Base-by-base conservation (phyloP, 2,888 invertebrate genomes). In the Amphimallon solstitiale region DNA sequence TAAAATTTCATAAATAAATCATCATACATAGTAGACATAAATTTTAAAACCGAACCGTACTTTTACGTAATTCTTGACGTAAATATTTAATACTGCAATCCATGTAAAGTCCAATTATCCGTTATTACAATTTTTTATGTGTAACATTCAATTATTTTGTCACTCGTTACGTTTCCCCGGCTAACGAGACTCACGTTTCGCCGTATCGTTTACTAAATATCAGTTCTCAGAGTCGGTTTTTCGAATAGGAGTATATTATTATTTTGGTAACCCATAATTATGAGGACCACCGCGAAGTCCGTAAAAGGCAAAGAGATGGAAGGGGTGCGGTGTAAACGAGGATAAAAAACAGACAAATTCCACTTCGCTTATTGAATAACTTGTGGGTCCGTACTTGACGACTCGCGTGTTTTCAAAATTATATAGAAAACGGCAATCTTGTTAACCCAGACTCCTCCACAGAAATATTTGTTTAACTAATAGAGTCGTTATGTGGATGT, bases 181-280 rank as follows among this genome's bases (percentile, higher is more conserved):
- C 70, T 77, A 78, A 78, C 76, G 75, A 76, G 76, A 74, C 67
- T 74, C 77, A 75, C 74, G 76, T 77, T 77, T 74, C 72, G 68
- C 71, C 69, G 71, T 77, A 77, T 78, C 78, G 74, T 77, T 78
- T 76, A 79, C 78, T 79, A 79, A 79, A 77, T 76, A 79, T 77
- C 75, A 78, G 79, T 80, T 80, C 80, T 80, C 80, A 79, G 79
- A 78, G 77, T 80, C 77, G 77, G 76, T 79, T 79, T 59, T 80
- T 77, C 77, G 79, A 79, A 80, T 79, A 75, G 75, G 76, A 73
- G 78, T 74, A 76, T 54, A 59, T 79, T 79, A 80, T 80, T 80
- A 80, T 80, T 78, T 79, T 74, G 76, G 77, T 76, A 80, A 79
- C 80, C 77, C 77, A 77, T 80, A 80, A 80, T 80, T 80, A 80